phyloP scores from a whole-genome alignment of 1,140 invertebrate genomes.

The Sipha flava region DNA sequence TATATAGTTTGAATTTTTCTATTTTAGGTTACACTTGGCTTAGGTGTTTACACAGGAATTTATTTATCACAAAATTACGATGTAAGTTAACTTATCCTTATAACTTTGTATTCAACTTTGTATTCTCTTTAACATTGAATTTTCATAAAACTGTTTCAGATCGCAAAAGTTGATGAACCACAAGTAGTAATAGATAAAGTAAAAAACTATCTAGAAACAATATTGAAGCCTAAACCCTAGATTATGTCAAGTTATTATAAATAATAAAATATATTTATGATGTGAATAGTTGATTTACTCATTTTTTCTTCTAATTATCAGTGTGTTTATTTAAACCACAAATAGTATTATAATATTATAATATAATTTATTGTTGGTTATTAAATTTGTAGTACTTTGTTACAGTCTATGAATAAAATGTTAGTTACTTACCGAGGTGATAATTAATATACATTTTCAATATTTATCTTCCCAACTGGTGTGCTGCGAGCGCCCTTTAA shows the following conservation, averaged over 20 bases:
- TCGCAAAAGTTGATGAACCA: constrained; percentile 74
- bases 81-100: constrained; percentile 48
- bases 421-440: no score
- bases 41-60: constrained; percentile 68
- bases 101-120: constrained; percentile 23
- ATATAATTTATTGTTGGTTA: no score
- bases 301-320: no score
- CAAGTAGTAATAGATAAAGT: constrained; percentile 51
- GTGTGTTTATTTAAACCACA: no score
- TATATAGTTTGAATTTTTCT: neutral
- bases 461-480: no score
- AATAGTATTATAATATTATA: no score
- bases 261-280: neutral
- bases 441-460: no score
- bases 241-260: neutral
- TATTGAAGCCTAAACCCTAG: constrained; percentile 25
- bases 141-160: constrained; percentile 47
- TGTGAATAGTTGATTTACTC: no score
- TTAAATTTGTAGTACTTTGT: no score
- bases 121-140: neutral
- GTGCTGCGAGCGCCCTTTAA: no score
- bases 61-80: constrained; percentile 75
- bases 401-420: no score
- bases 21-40: constrained; percentile 59
- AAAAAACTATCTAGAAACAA: constrained; percentile 36